A percentile compares a stretch with the other conserved stretches of the same genome.
Evolutionary conservation across 2,113 vertebrate species (phyloP).

Genomic region (Sisor rabdophorus): DNA sequence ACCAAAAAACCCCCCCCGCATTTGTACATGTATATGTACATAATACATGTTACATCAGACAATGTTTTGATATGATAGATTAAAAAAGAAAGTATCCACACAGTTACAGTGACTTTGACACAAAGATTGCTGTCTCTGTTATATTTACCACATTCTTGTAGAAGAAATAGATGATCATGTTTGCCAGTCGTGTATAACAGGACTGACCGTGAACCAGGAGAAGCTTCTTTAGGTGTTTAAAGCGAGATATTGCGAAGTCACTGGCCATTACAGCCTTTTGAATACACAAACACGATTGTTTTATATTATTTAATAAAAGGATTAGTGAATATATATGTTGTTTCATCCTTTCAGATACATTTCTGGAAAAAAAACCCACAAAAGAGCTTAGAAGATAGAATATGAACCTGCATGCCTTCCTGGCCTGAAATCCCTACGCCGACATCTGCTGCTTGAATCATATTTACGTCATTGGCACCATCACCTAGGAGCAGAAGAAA

Average conservation of each 20-base stretch:
- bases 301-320: constrained; percentile 13
- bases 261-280: constrained; percentile 92
- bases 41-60: too few relatives aligned
- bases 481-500: constrained; percentile 72
- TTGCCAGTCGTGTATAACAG: constrained; percentile 86
- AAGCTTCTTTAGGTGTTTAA: constrained; percentile 88
- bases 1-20: too few relatives aligned
- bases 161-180: constrained; percentile 94
- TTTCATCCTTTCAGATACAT: constrained; percentile 30
- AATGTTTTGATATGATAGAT: neutral
- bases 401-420: constrained; percentile 93
- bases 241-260: constrained; percentile 88
- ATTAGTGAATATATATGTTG: constrained; percentile 27
- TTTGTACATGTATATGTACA: too few relatives aligned
- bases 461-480: constrained; percentile 92
- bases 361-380: constrained; percentile 17
- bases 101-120: constrained; percentile 15
- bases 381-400: neutral
- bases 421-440: constrained; percentile 92
- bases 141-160: constrained; percentile 92
- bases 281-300: neutral
- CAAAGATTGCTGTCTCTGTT: constrained; percentile 6
- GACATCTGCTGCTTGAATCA: constrained; percentile 93
- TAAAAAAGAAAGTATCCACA: neutral
- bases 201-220: constrained; percentile 91